Evolutionary conservation across 92 coral and sea anemone species (phyloP).

Genomic region (Muricea muricata): DNA sequence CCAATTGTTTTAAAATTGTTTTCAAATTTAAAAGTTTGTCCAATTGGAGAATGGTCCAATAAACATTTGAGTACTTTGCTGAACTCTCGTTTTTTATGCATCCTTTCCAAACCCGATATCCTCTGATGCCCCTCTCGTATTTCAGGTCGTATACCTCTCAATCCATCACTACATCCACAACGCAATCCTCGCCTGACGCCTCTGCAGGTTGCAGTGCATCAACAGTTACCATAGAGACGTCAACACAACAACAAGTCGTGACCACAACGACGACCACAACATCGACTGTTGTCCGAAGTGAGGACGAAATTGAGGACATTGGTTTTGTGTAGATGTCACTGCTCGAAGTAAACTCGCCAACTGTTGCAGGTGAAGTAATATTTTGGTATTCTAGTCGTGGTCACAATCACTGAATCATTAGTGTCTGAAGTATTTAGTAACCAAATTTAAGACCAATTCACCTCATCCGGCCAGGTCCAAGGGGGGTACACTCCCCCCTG

Average conservation of each 20-base stretch:
- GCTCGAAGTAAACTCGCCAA: background rate
- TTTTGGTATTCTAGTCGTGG: no score
- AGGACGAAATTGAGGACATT: background rate
- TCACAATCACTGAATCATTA: no score
- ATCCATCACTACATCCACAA: slow-evolving; percentile 17
- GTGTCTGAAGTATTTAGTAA: no score
- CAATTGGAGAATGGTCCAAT: no score
- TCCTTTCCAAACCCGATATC: no score
- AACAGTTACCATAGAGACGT: background rate
- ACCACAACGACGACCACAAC: slow-evolving; percentile 12
- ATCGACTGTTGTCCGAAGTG: background rate
- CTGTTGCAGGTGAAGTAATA: background rate
- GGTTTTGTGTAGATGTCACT: background rate
- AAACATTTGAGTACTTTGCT: no score
- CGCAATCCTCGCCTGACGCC: slow-evolving; percentile 21
- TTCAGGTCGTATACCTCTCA: slow-evolving; percentile 22
- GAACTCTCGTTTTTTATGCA: no score
- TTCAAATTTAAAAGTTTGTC: no score
- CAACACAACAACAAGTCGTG: background rate
- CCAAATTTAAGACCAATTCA: no score
- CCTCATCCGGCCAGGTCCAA: no score
- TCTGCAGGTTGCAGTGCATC: background rate
- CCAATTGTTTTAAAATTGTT: no score
- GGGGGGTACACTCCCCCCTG: no score
- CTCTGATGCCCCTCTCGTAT: background rate